Evolutionary conservation across 2,888 invertebrate species (phyloP).

Genomic region (Eucera pruinosa): DNA sequence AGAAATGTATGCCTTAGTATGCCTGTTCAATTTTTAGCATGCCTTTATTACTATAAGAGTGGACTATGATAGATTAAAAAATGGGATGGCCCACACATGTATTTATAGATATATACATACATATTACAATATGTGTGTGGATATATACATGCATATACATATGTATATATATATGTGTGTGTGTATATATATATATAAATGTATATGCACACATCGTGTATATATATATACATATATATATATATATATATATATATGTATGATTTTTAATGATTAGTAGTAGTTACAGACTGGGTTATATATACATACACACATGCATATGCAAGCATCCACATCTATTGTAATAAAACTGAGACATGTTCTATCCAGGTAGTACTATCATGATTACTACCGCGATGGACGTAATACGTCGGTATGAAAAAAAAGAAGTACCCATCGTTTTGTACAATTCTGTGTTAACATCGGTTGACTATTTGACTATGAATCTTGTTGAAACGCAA

Average conservation of each 20-base stretch:
- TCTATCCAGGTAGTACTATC: constrained; percentile 42
- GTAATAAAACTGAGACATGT: constrained; percentile 58
- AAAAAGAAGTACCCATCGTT: constrained; percentile 60
- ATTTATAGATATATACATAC: constrained; percentile 68
- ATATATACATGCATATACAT: constrained; percentile 60
- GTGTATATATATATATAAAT: constrained; percentile 67
- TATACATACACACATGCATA: constrained; percentile 44
- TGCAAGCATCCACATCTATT: constrained; percentile 56
- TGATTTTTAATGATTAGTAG: constrained; percentile 63
- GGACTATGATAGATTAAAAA: constrained; percentile 70
- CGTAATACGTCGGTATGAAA: constrained; percentile 41
- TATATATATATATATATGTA: constrained; percentile 58
- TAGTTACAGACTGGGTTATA: constrained; percentile 55
- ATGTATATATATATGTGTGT: constrained; percentile 59
- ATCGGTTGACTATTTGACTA: constrained; percentile 43
- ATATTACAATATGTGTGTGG: constrained; percentile 59
- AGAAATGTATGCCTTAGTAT: constrained; percentile 55
- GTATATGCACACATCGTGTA: constrained; percentile 57
- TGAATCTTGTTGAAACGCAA: constrained; percentile 35
- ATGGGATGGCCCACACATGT: constrained; percentile 66
- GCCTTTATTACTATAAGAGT: constrained; percentile 70
- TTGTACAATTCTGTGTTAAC: constrained; percentile 68
- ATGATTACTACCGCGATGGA: constrained; percentile 39
- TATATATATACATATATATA: constrained; percentile 62
- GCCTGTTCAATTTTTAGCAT: constrained; percentile 63